phyloP scores from a whole-genome alignment of 2,888 invertebrate species.

The Stomorhina lunata region DNA sequence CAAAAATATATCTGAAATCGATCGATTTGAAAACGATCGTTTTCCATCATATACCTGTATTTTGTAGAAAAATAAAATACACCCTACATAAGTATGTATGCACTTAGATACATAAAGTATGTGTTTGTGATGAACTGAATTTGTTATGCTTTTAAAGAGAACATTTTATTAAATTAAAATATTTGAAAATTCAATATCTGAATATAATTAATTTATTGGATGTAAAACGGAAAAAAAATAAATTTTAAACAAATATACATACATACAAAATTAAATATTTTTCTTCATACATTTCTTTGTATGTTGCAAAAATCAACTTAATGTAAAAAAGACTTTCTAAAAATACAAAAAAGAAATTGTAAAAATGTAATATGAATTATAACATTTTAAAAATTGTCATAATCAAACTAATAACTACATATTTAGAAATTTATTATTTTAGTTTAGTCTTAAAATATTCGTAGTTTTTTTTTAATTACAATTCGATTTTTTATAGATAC shows the following conservation, averaged over 20 bases:
- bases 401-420: too few relatives aligned
- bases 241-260: neutral
- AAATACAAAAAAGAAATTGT: neutral
- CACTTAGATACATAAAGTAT: neutral
- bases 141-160: constrained; percentile 28
- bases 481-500: too few relatives aligned
- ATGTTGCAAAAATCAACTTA: neutral
- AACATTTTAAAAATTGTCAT: neutral
- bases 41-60: too few relatives aligned
- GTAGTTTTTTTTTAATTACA: too few relatives aligned
- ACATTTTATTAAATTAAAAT: neutral
- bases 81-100: too few relatives aligned
- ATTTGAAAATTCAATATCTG: neutral
- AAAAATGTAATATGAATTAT: constrained; percentile 20
- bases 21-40: too few relatives aligned
- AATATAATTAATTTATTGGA: neutral
- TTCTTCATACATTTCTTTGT: neutral
- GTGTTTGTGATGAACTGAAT: constrained; percentile 29
- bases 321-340: constrained; percentile 1
- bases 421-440: neutral
- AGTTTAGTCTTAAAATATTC: too few relatives aligned
- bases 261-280: neutral
- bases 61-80: too few relatives aligned
- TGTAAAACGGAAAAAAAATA: neutral
- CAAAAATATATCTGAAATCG: too few relatives aligned